phyloP scores from a whole-genome alignment of 1,140 invertebrate genomes.

The Uloborus diversus region DNA sequence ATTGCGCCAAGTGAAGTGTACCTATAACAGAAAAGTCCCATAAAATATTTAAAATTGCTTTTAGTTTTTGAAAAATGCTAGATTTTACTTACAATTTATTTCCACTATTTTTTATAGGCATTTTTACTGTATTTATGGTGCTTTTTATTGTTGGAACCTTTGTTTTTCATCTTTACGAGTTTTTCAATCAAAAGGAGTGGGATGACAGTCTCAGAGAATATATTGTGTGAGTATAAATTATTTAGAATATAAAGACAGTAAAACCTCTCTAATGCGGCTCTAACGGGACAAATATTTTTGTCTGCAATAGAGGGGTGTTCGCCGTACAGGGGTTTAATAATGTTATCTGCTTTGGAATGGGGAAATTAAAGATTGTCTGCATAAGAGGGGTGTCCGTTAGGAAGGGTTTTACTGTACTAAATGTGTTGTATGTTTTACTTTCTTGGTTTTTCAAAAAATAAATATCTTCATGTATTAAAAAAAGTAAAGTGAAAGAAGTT shows the following conservation, averaged over 20 bases:
- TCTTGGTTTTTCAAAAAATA: no score
- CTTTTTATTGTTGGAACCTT: conserved; percentile 77
- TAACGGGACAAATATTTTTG: no score
- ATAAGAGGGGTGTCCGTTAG: no score
- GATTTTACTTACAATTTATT: conserved; percentile 4
- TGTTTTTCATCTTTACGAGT: conserved; percentile 82
- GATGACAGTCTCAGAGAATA: conserved; percentile 77
- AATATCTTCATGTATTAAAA: no score
- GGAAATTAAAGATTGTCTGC: no score
- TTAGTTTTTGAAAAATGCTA: background rate
- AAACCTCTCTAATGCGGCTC: background rate
- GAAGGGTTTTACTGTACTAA: no score
- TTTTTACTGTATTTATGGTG: conserved; percentile 76
- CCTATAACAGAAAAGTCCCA: background rate
- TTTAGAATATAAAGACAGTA: conserved; percentile 8
- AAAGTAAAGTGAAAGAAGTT: no score
- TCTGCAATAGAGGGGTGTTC: no score
- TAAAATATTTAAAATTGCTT: background rate
- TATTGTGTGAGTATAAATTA: conserved; percentile 76
- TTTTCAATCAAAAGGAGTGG: conserved; percentile 78
- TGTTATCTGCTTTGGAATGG: no score
- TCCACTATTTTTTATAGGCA: conserved; percentile 60
- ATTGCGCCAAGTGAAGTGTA: no score
- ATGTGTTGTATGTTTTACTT: background rate
- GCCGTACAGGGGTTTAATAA: no score